Conservation (phyloP, 2,113 vertebrate species). For the Felis chaus region DNA sequence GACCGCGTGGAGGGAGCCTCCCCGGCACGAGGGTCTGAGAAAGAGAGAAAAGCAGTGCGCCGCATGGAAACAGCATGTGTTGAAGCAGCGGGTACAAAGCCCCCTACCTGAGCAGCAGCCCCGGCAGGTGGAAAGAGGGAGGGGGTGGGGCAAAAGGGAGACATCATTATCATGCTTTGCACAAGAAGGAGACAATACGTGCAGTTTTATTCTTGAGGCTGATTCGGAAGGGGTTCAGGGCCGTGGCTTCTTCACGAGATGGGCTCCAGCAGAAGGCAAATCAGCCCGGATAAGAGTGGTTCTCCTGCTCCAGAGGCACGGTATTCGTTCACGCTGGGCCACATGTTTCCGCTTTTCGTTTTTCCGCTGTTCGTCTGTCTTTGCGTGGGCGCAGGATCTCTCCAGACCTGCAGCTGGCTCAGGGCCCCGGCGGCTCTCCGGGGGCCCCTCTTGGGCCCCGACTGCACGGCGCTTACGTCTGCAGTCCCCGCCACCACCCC, state of each 20-base stretch:
- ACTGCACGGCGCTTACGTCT: too few species aligned
- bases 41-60: accelerated
- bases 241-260: accelerated
- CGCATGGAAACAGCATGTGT: not conserved
- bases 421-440: accelerated
- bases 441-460: too few species aligned
- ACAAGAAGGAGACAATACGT: accelerated
- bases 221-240: accelerated
- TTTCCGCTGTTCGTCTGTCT: too few species aligned
- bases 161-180: accelerated
- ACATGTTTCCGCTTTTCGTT: accelerated
- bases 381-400: accelerated
- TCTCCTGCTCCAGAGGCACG: accelerated
- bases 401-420: not conserved
- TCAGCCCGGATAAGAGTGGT: accelerated
- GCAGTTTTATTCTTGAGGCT: not conserved
- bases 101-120: accelerated
- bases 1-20: accelerated
- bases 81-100: too few species aligned
- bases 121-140: not conserved
- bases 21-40: not conserved
- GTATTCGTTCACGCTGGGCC: accelerated
- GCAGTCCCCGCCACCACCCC: too few species aligned
- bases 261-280: too few species aligned
- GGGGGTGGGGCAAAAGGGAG: not conserved